A percentile compares a stretch with the other conserved stretches of the same genome.
Conservation (phyloP, 2,797 vertebrate species). For the Etheostoma nigrum region DNA sequence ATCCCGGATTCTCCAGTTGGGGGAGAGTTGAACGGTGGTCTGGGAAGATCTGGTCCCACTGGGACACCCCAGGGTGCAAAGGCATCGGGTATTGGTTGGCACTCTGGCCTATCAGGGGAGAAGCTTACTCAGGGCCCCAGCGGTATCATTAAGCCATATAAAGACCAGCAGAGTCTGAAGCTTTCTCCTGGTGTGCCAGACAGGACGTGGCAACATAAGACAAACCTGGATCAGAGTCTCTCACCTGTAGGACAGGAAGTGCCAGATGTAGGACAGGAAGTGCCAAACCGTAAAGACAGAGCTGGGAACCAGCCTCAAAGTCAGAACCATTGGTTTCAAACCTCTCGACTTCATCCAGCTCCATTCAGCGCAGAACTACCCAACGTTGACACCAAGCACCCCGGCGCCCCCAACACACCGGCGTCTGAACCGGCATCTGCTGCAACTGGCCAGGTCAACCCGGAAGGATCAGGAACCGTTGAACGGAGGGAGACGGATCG, state of each 20-base stretch:
- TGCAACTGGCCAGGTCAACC: not conserved
- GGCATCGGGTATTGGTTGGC: too few species aligned
- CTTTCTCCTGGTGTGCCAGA: not conserved
- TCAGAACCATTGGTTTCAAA: not conserved
- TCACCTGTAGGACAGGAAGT: not conserved
- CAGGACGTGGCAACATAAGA: not conserved
- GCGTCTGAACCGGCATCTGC: not conserved
- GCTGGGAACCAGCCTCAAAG: not conserved
- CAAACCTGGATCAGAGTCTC: not conserved
- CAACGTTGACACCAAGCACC: not conserved
- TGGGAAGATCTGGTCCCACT: too few species aligned
- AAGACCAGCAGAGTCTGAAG: not conserved
- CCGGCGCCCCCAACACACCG: too few species aligned
- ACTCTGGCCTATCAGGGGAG: not conserved
- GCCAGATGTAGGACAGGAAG: not conserved
- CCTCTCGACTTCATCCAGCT: not conserved
- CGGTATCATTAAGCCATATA: not conserved
- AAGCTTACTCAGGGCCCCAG: not conserved
- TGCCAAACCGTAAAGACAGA: not conserved
- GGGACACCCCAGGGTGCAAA: too few species aligned
- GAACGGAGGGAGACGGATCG: slow-evolving; percentile 1
- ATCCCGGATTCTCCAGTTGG: too few species aligned
- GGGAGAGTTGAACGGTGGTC: too few species aligned
- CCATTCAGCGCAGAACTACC: not conserved
- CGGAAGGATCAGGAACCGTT: not conserved